Evolutionary conservation across 1,140 invertebrate genomes (phyloP).

Genomic region (Papilio helenus): DNA sequence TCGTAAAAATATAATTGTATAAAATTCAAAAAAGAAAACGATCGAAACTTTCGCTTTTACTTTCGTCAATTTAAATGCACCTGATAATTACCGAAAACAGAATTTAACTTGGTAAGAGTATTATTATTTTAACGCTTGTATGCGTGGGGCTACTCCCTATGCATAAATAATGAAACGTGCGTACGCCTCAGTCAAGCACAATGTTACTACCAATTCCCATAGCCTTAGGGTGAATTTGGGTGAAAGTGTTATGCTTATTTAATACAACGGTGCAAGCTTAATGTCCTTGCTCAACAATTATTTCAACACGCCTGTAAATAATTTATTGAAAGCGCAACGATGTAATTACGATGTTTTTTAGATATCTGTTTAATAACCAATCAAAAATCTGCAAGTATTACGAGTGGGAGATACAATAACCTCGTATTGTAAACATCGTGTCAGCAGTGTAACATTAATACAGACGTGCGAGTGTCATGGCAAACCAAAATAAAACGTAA

Average conservation of each 20-base stretch:
- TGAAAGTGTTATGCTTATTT: slow-evolving; percentile 37
- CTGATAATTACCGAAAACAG: not conserved
- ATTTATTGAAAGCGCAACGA: not conserved
- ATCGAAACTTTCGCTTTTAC: not conserved
- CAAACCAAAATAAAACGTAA: too few species aligned
- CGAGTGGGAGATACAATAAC: not conserved
- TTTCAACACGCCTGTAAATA: slow-evolving; percentile 15
- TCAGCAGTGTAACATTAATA: not conserved
- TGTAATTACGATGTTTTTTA: not conserved
- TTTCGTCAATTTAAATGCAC: not conserved
- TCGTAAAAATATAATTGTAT: not conserved
- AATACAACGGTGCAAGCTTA: slow-evolving; percentile 21
- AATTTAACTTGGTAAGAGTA: not conserved
- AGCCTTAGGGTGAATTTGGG: slow-evolving; percentile 37
- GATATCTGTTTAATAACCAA: not conserved
- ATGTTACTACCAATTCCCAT: slow-evolving; percentile 18
- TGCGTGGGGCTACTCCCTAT: not conserved
- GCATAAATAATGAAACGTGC: slow-evolving; percentile 39
- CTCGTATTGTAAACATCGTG: not conserved
- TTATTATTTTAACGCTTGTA: slow-evolving; percentile 8
- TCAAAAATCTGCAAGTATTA: not conserved
- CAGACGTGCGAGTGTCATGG: not conserved
- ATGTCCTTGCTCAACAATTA: slow-evolving; percentile 23
- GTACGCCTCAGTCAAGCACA: slow-evolving; percentile 17
- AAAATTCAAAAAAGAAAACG: not conserved